These are phyloP conservation scores for Hydrolagus affinis DNA, from an alignment of 2,113 vertebrate genomes.

Conservation along the genomic window DNA sequence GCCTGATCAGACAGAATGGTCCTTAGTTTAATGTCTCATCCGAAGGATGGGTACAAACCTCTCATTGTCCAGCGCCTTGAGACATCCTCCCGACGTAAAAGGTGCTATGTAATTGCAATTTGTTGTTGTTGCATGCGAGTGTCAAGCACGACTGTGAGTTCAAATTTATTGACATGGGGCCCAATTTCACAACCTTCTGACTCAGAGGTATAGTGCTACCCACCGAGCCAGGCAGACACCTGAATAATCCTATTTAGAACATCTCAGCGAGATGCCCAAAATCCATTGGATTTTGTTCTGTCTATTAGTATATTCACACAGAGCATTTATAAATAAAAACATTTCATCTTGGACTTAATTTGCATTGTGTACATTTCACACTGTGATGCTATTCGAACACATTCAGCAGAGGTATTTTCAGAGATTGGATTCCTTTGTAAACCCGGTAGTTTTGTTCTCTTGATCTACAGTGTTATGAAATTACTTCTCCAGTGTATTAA, in stretches of 20 bases:
- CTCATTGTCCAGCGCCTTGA: too few relatives aligned
- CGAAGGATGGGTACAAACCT: too few relatives aligned
- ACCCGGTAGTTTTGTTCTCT: not conserved
- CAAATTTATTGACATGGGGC: too few relatives aligned
- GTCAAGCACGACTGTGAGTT: too few relatives aligned
- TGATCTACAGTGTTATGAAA: not conserved
- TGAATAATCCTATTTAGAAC: not conserved
- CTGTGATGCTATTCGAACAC: not conserved
- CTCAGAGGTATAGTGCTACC: too few relatives aligned
- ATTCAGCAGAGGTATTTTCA: not conserved
- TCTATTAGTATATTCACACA: not conserved
- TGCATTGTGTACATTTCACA: not conserved
- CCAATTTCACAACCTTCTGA: too few relatives aligned
- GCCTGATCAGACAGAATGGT: too few relatives aligned
- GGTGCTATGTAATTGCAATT: too few relatives aligned
- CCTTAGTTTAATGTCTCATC: too few relatives aligned
- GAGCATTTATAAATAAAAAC: not conserved
- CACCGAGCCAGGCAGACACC: too few relatives aligned
- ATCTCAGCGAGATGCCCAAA: not conserved
- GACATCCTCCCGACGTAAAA: too few relatives aligned
- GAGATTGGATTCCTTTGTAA: not conserved
- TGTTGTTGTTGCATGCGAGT: too few relatives aligned
- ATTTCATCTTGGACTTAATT: not conserved
- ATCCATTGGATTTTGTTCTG: not conserved
- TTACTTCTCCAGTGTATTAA: not conserved